Conservation (phyloP, 2,113 vertebrate species). For the Hippolais icterina region DNA sequence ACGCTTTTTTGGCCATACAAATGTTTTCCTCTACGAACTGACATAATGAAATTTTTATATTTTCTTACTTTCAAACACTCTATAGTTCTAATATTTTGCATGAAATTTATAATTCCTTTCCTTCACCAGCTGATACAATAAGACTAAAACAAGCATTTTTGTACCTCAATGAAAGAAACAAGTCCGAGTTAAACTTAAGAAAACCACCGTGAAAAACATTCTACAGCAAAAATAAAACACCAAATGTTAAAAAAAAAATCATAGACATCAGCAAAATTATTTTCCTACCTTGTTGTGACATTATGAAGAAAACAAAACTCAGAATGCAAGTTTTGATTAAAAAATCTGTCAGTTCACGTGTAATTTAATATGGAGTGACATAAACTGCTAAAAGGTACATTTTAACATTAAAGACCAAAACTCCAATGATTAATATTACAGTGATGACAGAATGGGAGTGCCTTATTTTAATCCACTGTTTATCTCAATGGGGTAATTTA, state of each 20-base stretch:
- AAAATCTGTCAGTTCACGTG: constrained; percentile 79
- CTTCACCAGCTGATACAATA: not conserved
- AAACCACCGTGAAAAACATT: not conserved
- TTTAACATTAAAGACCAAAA: constrained; percentile 80
- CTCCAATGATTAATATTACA: constrained; percentile 76
- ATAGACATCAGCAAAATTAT: constrained; percentile 44
- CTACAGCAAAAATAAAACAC: constrained; percentile 27
- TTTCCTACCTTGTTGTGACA: constrained; percentile 73
- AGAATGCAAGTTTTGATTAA: constrained; percentile 76
- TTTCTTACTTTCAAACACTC: not conserved
- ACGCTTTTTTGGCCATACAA: not conserved
- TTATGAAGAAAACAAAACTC: constrained; percentile 69
- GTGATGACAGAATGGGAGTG: constrained; percentile 79
- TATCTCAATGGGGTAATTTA: constrained; percentile 81
- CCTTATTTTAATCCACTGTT: constrained; percentile 83
- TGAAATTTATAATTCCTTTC: not conserved
- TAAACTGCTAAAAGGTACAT: constrained; percentile 78
- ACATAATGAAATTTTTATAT: not conserved
- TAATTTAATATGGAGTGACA: constrained; percentile 78
- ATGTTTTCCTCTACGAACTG: not conserved
- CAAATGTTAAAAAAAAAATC: constrained; percentile 27
- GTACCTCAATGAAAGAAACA: not conserved
- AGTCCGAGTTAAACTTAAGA: not conserved
- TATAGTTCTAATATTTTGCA: not conserved
- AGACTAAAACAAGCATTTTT: not conserved